Evolutionary conservation across 1,140 invertebrate genomes (phyloP), one percentile per base, ranked within the genome.

Genomic region (Caenorhabditis inopinata): DNA sequence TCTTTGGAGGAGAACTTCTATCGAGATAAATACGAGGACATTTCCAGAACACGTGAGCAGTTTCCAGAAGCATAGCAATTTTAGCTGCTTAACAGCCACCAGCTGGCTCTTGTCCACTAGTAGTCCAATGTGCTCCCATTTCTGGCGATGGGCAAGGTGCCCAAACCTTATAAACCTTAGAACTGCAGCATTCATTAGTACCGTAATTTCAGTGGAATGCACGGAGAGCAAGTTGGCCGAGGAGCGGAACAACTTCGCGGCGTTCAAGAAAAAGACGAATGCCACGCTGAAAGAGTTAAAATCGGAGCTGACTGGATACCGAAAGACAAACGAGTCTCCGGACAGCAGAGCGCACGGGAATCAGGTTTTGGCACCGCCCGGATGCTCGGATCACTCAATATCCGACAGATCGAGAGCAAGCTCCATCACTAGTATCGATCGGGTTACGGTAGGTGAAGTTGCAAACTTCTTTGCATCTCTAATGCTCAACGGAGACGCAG

Each of bases 391-490:
- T 29, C 62, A 45, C 18, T 68, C 45, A 1, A 79, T 42, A 16
- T 35, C 18, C 2, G 49, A 62, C 2, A 47, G 78, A 21, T 76
- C 74, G 1, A 77, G 80, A 23, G 35, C 74, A n/a, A 81, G 80
- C 49, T 81, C 80, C 1, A 46, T 77, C 11, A 81, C 74, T 11
- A 81, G 80, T 77, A 48, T 81, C n/a, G 80, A 81, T 77, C 21
- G 75, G 53, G 53, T 77, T 74, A 79, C 62, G 46, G 78, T 79
- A 74, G 7, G 76, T 80, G 23, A 2, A 25, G 21, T 47, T 4
- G 23, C 12, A 45, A 1, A 53, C 7, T 9, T 21, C 2, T 42
- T 78, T 21, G 21, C 14, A 7, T 42, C 14, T 42, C 38, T 7
- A 42, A 42, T 42, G 5, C 14, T 42, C 14, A 14, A 42, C 73